Conservation (phyloP, 2,888 invertebrate species). For the Pemphredon lugubris region DNA sequence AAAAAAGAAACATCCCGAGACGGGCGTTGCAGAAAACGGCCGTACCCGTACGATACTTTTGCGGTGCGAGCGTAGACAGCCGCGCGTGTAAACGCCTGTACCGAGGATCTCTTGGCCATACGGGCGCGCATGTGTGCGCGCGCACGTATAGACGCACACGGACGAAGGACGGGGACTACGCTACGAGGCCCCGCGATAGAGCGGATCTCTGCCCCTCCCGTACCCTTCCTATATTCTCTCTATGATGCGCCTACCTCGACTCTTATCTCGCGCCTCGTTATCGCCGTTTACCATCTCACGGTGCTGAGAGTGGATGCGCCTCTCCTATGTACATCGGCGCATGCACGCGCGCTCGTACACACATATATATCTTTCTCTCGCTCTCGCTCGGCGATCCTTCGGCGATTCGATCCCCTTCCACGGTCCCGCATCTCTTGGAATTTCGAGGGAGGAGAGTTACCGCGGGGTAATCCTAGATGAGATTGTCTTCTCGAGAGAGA, state of each 20-base stretch:
- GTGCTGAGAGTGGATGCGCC: conserved; percentile 22
- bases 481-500: conserved; percentile 32
- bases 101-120: neutral
- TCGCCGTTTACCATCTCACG: conserved; percentile 67
- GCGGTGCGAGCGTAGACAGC: conserved; percentile 27
- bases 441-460: conserved; percentile 56
- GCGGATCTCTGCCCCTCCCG: conserved; percentile 12
- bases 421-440: conserved; percentile 29
- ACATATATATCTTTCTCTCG: conserved; percentile 42
- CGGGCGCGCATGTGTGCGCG: conserved; percentile 14
- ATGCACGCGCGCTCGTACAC: conserved; percentile 26
- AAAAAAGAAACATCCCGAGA: neutral
- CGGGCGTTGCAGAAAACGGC: conserved; percentile 43
- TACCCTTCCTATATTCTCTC: conserved; percentile 34
- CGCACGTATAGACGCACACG: conserved; percentile 43
- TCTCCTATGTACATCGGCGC: conserved; percentile 14
- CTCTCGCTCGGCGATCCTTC: conserved; percentile 37
- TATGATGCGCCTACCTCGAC: conserved; percentile 61
- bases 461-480: conserved; percentile 56
- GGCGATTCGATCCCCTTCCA: conserved; percentile 50
- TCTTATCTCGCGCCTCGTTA: conserved; percentile 69
- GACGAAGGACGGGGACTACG: conserved; percentile 45
- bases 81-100: conserved; percentile 4
- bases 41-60: conserved; percentile 16
- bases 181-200: conserved; percentile 36